Evolutionary conservation across 2,797 vertebrate genomes (phyloP).

Genomic region (Numenius phaeopus): DNA sequence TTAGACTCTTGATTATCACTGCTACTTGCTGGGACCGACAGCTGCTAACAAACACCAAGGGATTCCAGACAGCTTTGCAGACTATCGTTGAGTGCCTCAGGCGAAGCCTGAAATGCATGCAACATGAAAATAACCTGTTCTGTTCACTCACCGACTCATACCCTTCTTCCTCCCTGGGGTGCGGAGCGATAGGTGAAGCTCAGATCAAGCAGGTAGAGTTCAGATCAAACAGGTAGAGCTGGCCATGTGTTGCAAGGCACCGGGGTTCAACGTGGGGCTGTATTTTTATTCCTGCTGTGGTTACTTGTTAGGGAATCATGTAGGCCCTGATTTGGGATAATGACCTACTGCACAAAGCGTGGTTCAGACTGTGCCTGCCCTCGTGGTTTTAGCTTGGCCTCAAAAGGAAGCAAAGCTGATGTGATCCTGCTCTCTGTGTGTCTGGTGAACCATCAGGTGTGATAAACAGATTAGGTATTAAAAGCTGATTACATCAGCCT

Average conservation of each 20-base stretch:
- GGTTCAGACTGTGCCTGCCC: neutral
- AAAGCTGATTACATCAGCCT: neutral
- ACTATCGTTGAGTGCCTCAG: neutral
- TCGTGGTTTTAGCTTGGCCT: rapidly evolving
- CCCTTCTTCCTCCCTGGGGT: neutral
- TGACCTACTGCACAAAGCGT: neutral
- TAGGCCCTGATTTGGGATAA: neutral
- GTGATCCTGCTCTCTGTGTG: neutral
- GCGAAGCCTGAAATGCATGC: conserved; percentile 7
- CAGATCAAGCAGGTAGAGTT: neutral
- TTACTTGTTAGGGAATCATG: neutral
- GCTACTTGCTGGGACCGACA: conserved; percentile 45
- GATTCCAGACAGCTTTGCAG: conserved; percentile 31
- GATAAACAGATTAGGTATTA: neutral
- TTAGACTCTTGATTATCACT: neutral
- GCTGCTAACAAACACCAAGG: conserved; percentile 54
- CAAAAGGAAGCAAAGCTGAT: neutral
- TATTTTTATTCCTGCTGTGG: neutral
- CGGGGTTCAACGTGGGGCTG: neutral
- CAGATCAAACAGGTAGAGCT: neutral
- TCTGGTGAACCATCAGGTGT: rapidly evolving
- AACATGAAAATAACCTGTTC: neutral
- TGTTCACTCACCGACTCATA: rapidly evolving
- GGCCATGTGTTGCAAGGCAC: neutral
- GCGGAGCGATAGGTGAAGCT: neutral